phyloP scores from a whole-genome alignment of 2,888 invertebrate genomes.

The Celastrina argiolus region DNA sequence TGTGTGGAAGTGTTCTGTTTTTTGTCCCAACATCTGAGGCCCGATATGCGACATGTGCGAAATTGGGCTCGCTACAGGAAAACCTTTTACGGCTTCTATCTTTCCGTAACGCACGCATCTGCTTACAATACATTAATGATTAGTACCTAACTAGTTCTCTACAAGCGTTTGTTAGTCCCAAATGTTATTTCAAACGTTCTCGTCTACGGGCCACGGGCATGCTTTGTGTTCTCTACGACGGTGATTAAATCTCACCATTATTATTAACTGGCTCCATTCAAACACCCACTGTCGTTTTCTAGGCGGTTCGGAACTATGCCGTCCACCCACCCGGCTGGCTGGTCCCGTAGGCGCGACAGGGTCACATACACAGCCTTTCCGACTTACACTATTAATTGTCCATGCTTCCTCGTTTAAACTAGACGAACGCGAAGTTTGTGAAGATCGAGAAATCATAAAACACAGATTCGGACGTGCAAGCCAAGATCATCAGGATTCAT shows the following conservation, averaged over 20 bases:
- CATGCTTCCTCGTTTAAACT: slow-evolving; percentile 67
- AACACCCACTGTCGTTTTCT: slow-evolving; percentile 74
- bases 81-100: slow-evolving; percentile 48
- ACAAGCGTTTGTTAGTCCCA: slow-evolving; percentile 62
- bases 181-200: slow-evolving; percentile 53
- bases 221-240: slow-evolving; percentile 73
- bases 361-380: slow-evolving; percentile 68
- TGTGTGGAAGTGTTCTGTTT: slow-evolving; percentile 59
- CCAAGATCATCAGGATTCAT: slow-evolving; percentile 68
- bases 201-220: slow-evolving; percentile 64
- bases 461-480: slow-evolving; percentile 57
- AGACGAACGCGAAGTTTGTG: slow-evolving; percentile 49
- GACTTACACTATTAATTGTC: slow-evolving; percentile 70
- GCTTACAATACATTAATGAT: slow-evolving; percentile 47
- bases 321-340: slow-evolving; percentile 74
- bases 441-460: slow-evolving; percentile 11
- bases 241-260: slow-evolving; percentile 78
- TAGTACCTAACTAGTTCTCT: slow-evolving; percentile 54
- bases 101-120: slow-evolving; percentile 22
- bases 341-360: slow-evolving; percentile 76
- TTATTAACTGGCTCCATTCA: slow-evolving; percentile 77
- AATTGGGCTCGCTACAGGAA: slow-evolving; percentile 51
- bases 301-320: slow-evolving; percentile 73
- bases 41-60: slow-evolving; percentile 64
- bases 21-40: slow-evolving; percentile 65